Base-by-base conservation (phyloP, 2,797 vertebrate genomes). In the Fringilla coelebs region DNA sequence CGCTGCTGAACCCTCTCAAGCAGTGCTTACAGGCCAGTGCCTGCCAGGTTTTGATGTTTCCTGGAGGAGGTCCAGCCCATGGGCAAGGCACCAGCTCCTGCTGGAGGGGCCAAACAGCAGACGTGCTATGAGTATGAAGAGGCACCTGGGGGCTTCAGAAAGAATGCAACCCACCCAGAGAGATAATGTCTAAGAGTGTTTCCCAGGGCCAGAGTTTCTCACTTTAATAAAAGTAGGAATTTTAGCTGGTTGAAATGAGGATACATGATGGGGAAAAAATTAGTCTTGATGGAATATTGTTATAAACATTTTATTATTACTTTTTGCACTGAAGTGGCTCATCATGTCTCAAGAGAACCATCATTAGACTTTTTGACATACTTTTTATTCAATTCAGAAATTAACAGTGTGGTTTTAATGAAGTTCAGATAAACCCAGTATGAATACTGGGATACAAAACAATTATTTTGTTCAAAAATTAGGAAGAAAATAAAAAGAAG, bases 391-490 rank as follows among this genome's bases (percentile, higher is more conserved):
- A 93, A 91, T 95, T 94, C 91, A 82, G 87, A 82, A 94, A 96
- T 93, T 92, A 93, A 92, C 87, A 95, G 66, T 82, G 75, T 94
- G 61, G 70, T 92, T 94, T 96, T 96, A 82, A 78, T 78, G 74
- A 95, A 87, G 80, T 92, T 83, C 76, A 84, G 36, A 90, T 90
- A 94, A 96, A 84, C 22, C 13, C 51, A 62, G 54, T 95, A 96
- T 46, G 45, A 94, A 67, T 73, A 90, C 62, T 85, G 74, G 58
- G 61, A 80, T 89, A 62, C 25, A 85, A 94, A 91, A 74, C 94
- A 96, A 92, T 93, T 96, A 94, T 92, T 97, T 96, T 96, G 43
- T 88, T 93, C 57, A 93, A 85, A 97, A 96, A 91, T 89, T 77
- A 95, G 95, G 71, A 94, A 90, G 34, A 94, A 90, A 89, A 89